Percentiles rank a stretch among this genome's conserved stretches.
Evolutionary conservation across 2,113 vertebrate genomes (phyloP).

Genomic region (Melanocharis versteri): DNA sequence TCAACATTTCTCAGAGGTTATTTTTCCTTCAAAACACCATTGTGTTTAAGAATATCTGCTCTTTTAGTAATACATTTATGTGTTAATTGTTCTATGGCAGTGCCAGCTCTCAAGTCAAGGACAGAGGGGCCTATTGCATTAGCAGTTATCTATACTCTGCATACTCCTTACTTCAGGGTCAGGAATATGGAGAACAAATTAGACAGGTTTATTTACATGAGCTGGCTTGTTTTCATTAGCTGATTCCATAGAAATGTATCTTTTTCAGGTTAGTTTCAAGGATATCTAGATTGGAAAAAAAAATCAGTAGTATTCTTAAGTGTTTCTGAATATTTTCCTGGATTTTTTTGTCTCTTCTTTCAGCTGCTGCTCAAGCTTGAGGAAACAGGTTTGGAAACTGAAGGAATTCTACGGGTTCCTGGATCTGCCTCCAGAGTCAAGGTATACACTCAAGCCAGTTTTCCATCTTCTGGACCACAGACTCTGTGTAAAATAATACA

Average conservation of each 20-base stretch:
- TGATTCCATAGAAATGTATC: neutral
- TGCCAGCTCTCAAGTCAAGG: neutral
- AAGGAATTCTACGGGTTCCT: conserved; percentile 93
- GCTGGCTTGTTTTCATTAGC: neutral
- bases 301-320: neutral
- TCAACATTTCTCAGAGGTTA: neutral
- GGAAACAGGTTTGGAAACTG: conserved; percentile 88
- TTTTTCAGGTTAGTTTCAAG: neutral
- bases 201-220: neutral
- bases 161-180: neutral
- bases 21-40: conserved; percentile 9
- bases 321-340: neutral
- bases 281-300: neutral
- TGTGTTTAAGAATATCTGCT: neutral
- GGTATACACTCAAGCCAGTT: conserved; percentile 65
- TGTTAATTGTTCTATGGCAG: neutral
- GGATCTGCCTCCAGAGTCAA: conserved; percentile 93
- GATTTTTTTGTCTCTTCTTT: neutral
- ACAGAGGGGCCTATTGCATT: neutral
- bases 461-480: neutral
- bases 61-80: neutral
- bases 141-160: neutral
- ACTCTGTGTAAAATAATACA: neutral
- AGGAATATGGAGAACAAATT: neutral
- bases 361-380: conserved; percentile 91